Conservation (phyloP, 2,888 invertebrate genomes). For the Cataglyphis cursor region DNA sequence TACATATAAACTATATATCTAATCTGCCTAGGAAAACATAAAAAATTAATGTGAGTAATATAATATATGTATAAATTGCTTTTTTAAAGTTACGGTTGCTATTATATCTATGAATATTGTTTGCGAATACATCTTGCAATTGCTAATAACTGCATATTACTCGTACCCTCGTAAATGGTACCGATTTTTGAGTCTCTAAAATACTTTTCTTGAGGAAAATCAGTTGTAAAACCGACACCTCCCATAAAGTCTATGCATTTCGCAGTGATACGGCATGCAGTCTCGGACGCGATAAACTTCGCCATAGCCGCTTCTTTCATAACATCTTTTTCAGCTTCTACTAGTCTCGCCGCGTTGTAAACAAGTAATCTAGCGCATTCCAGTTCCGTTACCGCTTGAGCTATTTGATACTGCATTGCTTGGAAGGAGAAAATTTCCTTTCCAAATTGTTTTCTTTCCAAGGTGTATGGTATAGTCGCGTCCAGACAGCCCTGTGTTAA, state of each 20-base stretch:
- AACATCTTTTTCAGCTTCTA: slow-evolving; percentile 94
- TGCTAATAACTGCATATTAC: slow-evolving; percentile 98
- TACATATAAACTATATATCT: not conserved
- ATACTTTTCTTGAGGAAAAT: slow-evolving; percentile 98
- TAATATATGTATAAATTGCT: not conserved
- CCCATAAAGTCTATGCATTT: slow-evolving; percentile 99
- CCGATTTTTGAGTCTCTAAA: slow-evolving; percentile 98
- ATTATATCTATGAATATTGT: slow-evolving; percentile 88
- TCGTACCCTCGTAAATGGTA: slow-evolving; percentile 98
- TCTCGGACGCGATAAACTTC: slow-evolving; percentile 96
- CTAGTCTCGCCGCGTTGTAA: slow-evolving; percentile 97
- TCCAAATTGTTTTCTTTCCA: slow-evolving; percentile 98
- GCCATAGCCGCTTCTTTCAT: slow-evolving; percentile 98
- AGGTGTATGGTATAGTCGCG: slow-evolving; percentile 96
- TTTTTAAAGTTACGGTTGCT: not conserved
- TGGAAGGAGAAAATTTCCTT: slow-evolving; percentile 96
- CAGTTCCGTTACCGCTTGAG: slow-evolving; percentile 94
- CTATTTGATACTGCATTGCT: slow-evolving; percentile 97
- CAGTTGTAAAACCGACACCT: slow-evolving; percentile 97
- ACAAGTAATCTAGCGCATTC: slow-evolving; percentile 96
- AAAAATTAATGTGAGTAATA: not conserved
- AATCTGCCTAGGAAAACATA: not conserved
- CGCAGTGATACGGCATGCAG: slow-evolving; percentile 94
- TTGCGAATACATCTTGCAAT: slow-evolving; percentile 96
- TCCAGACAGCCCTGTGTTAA: slow-evolving; percentile 97